These are phyloP conservation scores for Perdita meconis DNA, from an alignment of 2,888 invertebrate species.

Conservation along the genomic window DNA sequence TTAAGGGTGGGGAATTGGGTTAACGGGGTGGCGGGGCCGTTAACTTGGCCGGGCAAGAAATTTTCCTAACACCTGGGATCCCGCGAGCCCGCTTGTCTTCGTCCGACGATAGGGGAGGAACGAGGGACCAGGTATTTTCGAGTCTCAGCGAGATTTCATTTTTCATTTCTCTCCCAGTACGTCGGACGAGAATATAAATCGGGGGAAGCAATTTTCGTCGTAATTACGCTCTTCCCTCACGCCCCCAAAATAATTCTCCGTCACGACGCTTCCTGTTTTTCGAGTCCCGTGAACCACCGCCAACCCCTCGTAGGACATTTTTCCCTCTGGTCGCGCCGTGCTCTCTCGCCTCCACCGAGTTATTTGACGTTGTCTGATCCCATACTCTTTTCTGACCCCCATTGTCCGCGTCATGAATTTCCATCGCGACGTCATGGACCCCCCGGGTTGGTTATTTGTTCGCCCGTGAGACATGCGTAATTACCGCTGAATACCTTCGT, in stretches of 20 bases:
- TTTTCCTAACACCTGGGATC: constrained; percentile 42
- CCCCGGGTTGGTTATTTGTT: neutral
- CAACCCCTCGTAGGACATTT: constrained; percentile 19
- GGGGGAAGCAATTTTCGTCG: constrained; percentile 52
- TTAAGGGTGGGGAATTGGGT: constrained; percentile 51
- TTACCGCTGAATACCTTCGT: no score
- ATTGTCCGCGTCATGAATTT: neutral
- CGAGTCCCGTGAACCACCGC: constrained; percentile 8
- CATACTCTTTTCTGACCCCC: constrained; percentile 1
- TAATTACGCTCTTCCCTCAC: constrained; percentile 50
- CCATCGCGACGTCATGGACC: neutral
- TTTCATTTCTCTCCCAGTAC: constrained; percentile 38
- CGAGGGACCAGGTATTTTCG: constrained; percentile 30
- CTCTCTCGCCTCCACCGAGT: neutral
- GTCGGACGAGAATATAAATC: constrained; percentile 50
- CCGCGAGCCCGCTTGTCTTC: constrained; percentile 10
- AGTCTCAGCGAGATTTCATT: constrained; percentile 41
- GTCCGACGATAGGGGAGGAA: no score
- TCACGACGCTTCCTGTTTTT: constrained; percentile 19
- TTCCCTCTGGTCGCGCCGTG: neutral
- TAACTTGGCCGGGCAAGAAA: constrained; percentile 43
- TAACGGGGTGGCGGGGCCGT: neutral
- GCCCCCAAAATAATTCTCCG: constrained; percentile 46
- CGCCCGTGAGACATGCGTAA: no score
- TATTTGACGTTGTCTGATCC: constrained; percentile 25